Conservation (phyloP, 2,797 vertebrate species). For the Pangasius mekongensis region DNA sequence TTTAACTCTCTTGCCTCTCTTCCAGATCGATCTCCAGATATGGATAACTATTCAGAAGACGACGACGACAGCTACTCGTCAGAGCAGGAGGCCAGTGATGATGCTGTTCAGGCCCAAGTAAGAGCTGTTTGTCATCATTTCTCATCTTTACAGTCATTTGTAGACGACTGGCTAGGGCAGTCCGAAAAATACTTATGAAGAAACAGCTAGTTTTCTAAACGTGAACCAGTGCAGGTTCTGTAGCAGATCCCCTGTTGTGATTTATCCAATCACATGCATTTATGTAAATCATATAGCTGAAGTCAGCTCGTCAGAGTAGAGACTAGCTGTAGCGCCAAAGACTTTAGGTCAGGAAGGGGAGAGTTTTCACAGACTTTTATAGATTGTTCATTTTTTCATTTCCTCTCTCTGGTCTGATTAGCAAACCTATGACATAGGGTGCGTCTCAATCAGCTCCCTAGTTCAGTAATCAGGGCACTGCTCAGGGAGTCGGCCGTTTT, state of each 20-base stretch:
- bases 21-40: slow-evolving; percentile 66
- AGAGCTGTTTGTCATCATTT: background rate
- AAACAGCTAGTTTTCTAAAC: background rate
- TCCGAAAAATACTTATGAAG: no score
- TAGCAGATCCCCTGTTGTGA: background rate
- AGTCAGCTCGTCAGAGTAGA: background rate
- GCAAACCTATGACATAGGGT: background rate
- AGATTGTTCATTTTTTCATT: background rate
- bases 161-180: no score
- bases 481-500: no score
- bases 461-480: no score
- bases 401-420: background rate
- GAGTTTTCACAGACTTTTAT: background rate
- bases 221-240: background rate
- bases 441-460: no score
- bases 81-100: slow-evolving; percentile 68
- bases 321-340: background rate
- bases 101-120: slow-evolving; percentile 66
- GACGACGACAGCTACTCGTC: slow-evolving; percentile 72
- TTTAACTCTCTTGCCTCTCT: slow-evolving; percentile 4
- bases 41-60: slow-evolving; percentile 70
- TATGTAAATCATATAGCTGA: background rate
- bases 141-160: background rate
- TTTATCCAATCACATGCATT: background rate
- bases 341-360: background rate